These are phyloP conservation scores for Drosophila melanocephala DNA, from an alignment of 2,888 invertebrate species.

Conservation along the genomic window DNA sequence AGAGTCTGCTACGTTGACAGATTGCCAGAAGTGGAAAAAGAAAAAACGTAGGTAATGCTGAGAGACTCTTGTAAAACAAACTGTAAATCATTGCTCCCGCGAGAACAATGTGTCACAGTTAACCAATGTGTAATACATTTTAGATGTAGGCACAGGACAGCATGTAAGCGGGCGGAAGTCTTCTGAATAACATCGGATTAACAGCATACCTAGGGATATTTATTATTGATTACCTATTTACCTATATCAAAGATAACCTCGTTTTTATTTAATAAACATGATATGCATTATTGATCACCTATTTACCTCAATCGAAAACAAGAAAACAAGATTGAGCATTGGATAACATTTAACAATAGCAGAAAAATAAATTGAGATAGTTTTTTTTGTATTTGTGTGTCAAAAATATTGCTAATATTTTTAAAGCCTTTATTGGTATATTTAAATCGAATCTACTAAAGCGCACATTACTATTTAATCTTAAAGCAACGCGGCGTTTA, in stretches of 20 bases:
- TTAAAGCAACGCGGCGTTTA: background rate
- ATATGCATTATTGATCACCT: background rate
- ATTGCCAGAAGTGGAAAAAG: conserved; percentile 18
- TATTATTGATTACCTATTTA: conserved; percentile 5
- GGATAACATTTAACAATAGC: background rate
- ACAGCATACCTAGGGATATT: background rate
- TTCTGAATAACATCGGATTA: background rate
- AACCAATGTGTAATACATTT: conserved; percentile 59
- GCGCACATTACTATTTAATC: background rate
- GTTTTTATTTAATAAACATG: background rate
- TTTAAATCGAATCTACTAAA: background rate
- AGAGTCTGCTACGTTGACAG: conserved; percentile 14
- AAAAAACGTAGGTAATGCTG: background rate
- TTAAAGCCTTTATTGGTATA: background rate
- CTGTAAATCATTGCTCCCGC: conserved; percentile 36
- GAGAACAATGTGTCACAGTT: conserved; percentile 52
- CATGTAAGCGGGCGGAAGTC: background rate
- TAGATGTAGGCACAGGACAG: conserved; percentile 18
- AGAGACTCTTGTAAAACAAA: conserved; percentile 20
- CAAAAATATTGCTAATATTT: background rate
- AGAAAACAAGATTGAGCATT: background rate
- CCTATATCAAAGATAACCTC: background rate
- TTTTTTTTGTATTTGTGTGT: background rate
- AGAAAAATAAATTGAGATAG: background rate
- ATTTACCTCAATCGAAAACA: background rate